Percentiles rank a stretch among this genome's conserved stretches.
These are phyloP conservation scores for Arrhopalites spinosus DNA, from an alignment of 2,888 invertebrate genomes.

Conservation along the genomic window DNA sequence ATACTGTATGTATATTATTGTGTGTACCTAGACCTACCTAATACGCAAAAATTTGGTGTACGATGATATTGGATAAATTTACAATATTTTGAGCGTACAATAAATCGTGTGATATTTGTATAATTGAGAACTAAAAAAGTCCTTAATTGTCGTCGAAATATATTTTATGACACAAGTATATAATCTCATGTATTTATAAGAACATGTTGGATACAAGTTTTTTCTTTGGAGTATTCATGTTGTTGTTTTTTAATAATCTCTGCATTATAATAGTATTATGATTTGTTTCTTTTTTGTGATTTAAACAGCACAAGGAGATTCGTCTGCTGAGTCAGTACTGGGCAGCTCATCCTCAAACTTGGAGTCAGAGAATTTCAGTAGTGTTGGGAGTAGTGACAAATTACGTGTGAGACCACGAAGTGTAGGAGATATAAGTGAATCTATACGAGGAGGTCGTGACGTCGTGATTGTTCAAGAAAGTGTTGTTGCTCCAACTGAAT, in stretches of 20 bases:
- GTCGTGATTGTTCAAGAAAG: conserved; percentile 27
- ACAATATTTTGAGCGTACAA: no score
- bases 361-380: conserved; percentile 18
- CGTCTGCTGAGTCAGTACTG: conserved; percentile 38
- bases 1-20: no score
- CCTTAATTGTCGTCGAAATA: no score
- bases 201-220: no score
- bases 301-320: conserved; percentile 40
- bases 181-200: no score
- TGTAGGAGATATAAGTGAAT: conserved; percentile 49
- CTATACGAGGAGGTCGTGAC: conserved; percentile 21
- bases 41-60: no score
- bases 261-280: no score
- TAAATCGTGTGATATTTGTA: no score
- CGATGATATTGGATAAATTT: no score
- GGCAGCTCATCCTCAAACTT: conserved; percentile 13
- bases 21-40: no score
- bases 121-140: no score
- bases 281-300: not conserved
- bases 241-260: not conserved
- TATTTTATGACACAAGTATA: no score
- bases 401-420: conserved; percentile 41
- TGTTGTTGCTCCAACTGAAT: conserved; percentile 21
- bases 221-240: not conserved
- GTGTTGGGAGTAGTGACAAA: conserved; percentile 15